These are phyloP conservation scores for Drosophila bipectinata DNA, from an alignment of 1,140 invertebrate genomes.

Conservation along the genomic window DNA sequence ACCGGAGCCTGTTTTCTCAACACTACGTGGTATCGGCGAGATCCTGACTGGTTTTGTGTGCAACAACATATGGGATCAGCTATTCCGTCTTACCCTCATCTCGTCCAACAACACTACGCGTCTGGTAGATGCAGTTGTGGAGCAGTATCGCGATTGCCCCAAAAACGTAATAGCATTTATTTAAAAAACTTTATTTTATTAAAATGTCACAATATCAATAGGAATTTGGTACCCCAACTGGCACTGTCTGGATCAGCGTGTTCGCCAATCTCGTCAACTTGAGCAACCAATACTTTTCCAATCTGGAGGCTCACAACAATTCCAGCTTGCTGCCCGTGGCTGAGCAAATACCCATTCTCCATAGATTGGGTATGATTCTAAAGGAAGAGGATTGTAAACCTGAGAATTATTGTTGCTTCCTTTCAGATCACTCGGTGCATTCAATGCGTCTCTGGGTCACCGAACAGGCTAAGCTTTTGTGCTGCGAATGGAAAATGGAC, in stretches of 20 bases:
- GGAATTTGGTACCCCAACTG: slow-evolving; percentile 69
- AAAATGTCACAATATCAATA: background rate
- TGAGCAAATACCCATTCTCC: slow-evolving; percentile 91
- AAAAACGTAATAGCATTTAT: slow-evolving; percentile 50
- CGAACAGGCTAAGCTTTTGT: slow-evolving; percentile 88
- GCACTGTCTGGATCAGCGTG: slow-evolving; percentile 74
- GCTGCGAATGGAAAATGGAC: slow-evolving; percentile 90
- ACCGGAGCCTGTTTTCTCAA: slow-evolving; percentile 87
- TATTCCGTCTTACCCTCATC: slow-evolving; percentile 85
- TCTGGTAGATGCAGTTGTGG: slow-evolving; percentile 56
- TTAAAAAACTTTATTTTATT: background rate
- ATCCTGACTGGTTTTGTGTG: slow-evolving; percentile 90
- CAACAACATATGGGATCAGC: slow-evolving; percentile 90
- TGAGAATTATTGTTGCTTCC: background rate
- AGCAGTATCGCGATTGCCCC: slow-evolving; percentile 65
- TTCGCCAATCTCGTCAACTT: slow-evolving; percentile 74
- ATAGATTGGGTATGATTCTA: slow-evolving; percentile 86
- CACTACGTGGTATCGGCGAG: slow-evolving; percentile 89
- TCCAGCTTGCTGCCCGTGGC: slow-evolving; percentile 89
- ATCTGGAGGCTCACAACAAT: slow-evolving; percentile 68
- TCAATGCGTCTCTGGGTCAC: slow-evolving; percentile 90
- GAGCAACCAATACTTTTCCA: slow-evolving; percentile 77
- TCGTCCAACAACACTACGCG: slow-evolving; percentile 55
- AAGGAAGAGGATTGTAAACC: background rate
- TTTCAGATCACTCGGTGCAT: slow-evolving; percentile 89